Evolutionary conservation across 2,797 vertebrate genomes (phyloP), one percentile per base, ranked within the genome.

Genomic region (Cyprinodon diabolis): DNA sequence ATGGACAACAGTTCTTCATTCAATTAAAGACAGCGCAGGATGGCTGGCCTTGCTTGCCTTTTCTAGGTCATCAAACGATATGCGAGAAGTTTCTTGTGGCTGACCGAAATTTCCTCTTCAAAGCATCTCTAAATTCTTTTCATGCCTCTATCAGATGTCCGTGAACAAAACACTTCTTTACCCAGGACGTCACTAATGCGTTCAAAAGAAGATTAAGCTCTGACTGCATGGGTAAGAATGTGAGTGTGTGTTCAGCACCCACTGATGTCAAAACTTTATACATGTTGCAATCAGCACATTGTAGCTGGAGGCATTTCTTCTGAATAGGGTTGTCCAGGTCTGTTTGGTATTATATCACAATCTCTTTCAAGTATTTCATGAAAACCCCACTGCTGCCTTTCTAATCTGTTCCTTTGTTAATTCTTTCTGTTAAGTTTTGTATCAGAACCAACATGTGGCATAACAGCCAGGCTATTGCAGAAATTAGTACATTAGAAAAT

Each of bases 301-400:
- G 37, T 45, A 40, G 60, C 60, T 43, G 8, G 60, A 63, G 60
- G 60, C 60, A 12, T 63, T 63, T 63, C 21, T 65, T 45, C 40
- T 65, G 40, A 65, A 65, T 23, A 21, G n/a, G 6, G 62, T 21
- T 47, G 40, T 47, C 40, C 40, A 47, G 62, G 11, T 65, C 40
- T 47, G 43, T 65, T 65, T 65, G 62, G 43, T 47, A 14, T 14
- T 65, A 21, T 65, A 45, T 23, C 11, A 10, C 10, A 56, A n/a
- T 43, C 43, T 23, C 62, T 47, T 65, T 65, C 21, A 65, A 65
- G 5, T 45, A 14, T 65, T 65, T 65, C 12, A 65, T 65, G 5
- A 45, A 65, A 65, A 43, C 11, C 35, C 35, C 35, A 40, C 35
- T 62, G 58, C 58, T 62, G 58, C 40, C 9, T 40, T 62, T 62